Base-by-base conservation (phyloP, 1,140 invertebrate genomes). In the Platorchestia sp. region DNA sequence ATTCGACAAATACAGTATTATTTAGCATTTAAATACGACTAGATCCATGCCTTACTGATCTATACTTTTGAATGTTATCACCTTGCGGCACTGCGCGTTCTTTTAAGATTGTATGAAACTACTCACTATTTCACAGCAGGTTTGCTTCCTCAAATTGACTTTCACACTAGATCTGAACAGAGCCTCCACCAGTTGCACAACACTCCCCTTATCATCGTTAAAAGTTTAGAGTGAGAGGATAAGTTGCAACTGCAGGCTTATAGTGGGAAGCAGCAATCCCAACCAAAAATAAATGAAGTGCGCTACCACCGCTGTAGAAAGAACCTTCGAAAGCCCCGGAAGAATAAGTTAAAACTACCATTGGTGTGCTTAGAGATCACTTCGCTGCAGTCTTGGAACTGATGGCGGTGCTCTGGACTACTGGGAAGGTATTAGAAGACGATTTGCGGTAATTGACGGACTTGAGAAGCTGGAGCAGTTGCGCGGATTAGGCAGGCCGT, bases 391-490 rank as follows among this genome's bases (percentile, higher is more conserved):
- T 75, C 27, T 10, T 75, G 59, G 59, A 75, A 75, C 59, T 75
- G 59, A 75, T 75, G 59, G 27, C 59, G 59, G 59, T 75, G 59
- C 59, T 75, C 59, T 75, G 59, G 91, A 45, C 91, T 42, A n/a
- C 45, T 44, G 91, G 41, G 91, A 40, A 45, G 43, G 43, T 44
- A 45, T 93, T 45, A 93, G 91, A 93, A 93, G 91, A 47, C 91
- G 91, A 93, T 93, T 44, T 93, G 91, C 19, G 91, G 91, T 47
- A 93, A 93, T 93, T 93, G 91, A 93, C 91, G 91, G 45, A 93
- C 91, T 93, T 93, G 43, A 93, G 91, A 93, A 93, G 91, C 91
- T 93, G 91, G 45, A 44, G 91, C 91, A 93, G 91, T 45, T 45
- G 91, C 45, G 91, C 45, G 91, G 41, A 93, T 93, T 93, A 93